Evolutionary conservation across 2,888 invertebrate species (phyloP), one percentile per base, ranked within the genome.

Genomic region (Eupelmus urozonus): DNA sequence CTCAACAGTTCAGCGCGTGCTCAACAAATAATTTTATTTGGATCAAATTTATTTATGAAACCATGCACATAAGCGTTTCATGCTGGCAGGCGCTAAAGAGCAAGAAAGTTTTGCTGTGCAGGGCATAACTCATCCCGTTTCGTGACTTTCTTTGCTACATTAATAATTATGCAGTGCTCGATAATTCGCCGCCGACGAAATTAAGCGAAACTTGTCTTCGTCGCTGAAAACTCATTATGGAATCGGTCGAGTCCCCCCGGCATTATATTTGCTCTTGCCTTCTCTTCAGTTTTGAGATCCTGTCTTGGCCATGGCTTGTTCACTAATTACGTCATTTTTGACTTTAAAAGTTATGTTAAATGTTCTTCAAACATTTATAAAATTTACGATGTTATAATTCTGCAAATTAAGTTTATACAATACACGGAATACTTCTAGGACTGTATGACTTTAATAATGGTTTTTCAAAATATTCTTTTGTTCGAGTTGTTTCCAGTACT

Each of bases 141-240:
- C 70, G 70, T 49, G 70, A 70, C 70, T 70, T 59, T 70, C 53
- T 42, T 55, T 55, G 18, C 9, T 62, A 62, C 49, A 29, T 20
- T 55, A 42, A 63, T 53, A 72, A 72, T 72, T 72, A 72, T 72
- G 72, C 72, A 63, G 72, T 71, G 29, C 18, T 25, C 29, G 59
- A 20, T 70, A 70, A 70, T 67, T 70, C 49, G 18, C 42, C 27
- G 5, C 49, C 16, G 40, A n/a, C 55, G 27, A 63, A 63, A 72
- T 72, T 40, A 72, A 72, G 42, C 42, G n/a, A 72, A 60, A 63
- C 72, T 63, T 20, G 49, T 29, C 71, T 55, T 55, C 42, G 25
- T 55, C 45, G 27, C 20, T 49, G 13, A 27, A 25, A 72, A 63
- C 42, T 72, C 55, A 42, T 72, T 55, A 53, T 27, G 25, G 34